Evolutionary conservation across 2,113 vertebrate genomes (phyloP), one percentile per base, ranked within the genome.

Genomic region (Chinchilla lanigera): DNA sequence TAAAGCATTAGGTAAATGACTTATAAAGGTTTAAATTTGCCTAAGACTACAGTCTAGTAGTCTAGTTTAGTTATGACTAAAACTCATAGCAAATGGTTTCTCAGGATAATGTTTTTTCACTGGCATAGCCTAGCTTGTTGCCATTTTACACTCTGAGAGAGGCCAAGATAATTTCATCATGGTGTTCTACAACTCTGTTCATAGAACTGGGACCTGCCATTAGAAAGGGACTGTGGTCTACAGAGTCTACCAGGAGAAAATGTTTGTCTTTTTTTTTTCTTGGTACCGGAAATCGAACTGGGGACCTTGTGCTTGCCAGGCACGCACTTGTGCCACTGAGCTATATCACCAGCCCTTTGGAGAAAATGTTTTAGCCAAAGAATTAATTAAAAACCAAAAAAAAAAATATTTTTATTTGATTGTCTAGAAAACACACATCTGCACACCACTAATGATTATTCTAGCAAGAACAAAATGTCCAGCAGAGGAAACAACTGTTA

Each of bases 341-440:
- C n/a, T n/a, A n/a, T n/a, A n/a, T n/a, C n/a, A n/a, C n/a, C n/a
- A n/a, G n/a, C n/a, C n/a, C n/a, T n/a, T n/a, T n/a, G n/a, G n/a
- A n/a, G n/a, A n/a, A n/a, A n/a, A 82, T 75, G 17, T 75, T 33
- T 85, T 3, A 83, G 26, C 28, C 22, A 86, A 93, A 91, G 19
- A 63, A 85, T 90, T 87, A 89, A 95, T 89, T 96, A 81, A 92
- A 96, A 95, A 95, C 22, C 47, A 50, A 84, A 63, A n/a, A 63
- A 93, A 22, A 81, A 30, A 92, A 63, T 7, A 92, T 83, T 94
- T 77, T 96, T 58, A 90, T 81, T n/a, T 96, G 41, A 38, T 63
- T 22, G 41, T 60, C 5, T 96, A 82, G 92, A 83, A 92, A 84
- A 50, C 38, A 97, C 38, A 96, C 17, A 90, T 65, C 28, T 73